These are phyloP conservation scores for Suricata suricatta DNA, from an alignment of 2,113 vertebrate genomes.

Conservation along the genomic window DNA sequence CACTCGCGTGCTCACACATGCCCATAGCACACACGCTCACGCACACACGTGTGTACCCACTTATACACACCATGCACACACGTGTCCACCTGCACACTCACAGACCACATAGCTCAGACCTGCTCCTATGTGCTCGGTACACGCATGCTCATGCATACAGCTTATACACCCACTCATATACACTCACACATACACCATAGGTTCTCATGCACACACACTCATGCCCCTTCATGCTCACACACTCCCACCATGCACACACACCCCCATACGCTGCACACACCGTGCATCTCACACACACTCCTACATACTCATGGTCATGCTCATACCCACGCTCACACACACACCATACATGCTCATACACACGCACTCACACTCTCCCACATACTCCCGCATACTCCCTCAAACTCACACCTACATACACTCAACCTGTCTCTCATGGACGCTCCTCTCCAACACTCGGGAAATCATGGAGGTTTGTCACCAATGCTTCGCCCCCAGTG, in stretches of 20 bases:
- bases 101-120: neutral
- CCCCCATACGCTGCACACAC: neutral
- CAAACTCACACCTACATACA: slow-evolving; percentile 68
- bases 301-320: neutral
- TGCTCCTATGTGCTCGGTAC: neutral
- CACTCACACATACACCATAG: neutral
- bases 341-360: neutral
- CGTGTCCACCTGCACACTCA: too few relatives aligned
- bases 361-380: too few relatives aligned
- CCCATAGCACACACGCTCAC: neutral
- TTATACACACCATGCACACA: neutral
- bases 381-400: too few relatives aligned
- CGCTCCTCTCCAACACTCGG: slow-evolving; percentile 80
- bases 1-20: neutral
- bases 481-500: slow-evolving; percentile 76
- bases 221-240: neutral
- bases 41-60: too few relatives aligned
- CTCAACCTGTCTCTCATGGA: neutral
- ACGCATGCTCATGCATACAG: neutral
- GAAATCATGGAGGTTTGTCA: slow-evolving; percentile 74
- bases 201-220: neutral
- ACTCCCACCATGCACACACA: too few relatives aligned
- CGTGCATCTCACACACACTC: neutral
- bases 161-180: neutral
- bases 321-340: neutral